Percentiles rank a stretch among this genome's conserved stretches.
Conservation (phyloP, 23 tunicate species). For the Halocynthia aurantium region DNA sequence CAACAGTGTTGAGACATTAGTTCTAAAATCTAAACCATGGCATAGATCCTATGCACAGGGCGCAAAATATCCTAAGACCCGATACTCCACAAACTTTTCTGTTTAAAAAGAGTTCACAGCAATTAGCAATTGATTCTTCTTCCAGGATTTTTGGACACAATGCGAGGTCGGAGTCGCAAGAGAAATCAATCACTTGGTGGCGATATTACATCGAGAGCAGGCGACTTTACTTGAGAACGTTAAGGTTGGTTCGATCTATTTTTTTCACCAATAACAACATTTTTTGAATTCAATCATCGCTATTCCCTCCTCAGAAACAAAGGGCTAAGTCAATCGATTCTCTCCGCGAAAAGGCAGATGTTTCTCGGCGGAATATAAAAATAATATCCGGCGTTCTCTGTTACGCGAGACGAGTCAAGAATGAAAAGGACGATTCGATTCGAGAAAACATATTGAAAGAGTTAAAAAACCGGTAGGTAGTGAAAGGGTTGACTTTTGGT, state of each 20-base stretch:
- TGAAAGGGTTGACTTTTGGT: too few species aligned
- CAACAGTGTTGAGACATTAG: too few species aligned
- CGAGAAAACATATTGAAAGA: conserved; percentile 50
- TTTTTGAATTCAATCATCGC: not conserved
- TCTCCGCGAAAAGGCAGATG: conserved; percentile 42
- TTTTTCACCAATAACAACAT: not conserved
- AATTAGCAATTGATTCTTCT: not conserved
- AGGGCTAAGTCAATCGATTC: conserved; percentile 13
- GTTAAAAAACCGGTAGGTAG: conserved; percentile 53
- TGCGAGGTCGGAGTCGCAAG: not conserved
- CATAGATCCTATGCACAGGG: too few species aligned
- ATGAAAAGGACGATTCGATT: conserved; percentile 50
- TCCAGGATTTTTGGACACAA: conserved; percentile 16
- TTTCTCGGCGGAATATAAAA: conserved; percentile 59
- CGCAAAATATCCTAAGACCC: too few species aligned
- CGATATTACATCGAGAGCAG: conserved; percentile 11
- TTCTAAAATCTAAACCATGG: too few species aligned
- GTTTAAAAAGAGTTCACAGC: too few species aligned
- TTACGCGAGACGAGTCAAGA: conserved; percentile 60
- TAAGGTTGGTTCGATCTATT: not conserved
- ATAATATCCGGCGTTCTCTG: conserved; percentile 57
- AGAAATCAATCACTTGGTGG: conserved; percentile 9
- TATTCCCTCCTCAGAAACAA: conserved; percentile 36
- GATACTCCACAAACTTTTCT: too few species aligned
- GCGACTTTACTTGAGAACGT: conserved; percentile 7